Conservation (phyloP, 2,888 invertebrate genomes). For the Ectemnius lituratus region DNA sequence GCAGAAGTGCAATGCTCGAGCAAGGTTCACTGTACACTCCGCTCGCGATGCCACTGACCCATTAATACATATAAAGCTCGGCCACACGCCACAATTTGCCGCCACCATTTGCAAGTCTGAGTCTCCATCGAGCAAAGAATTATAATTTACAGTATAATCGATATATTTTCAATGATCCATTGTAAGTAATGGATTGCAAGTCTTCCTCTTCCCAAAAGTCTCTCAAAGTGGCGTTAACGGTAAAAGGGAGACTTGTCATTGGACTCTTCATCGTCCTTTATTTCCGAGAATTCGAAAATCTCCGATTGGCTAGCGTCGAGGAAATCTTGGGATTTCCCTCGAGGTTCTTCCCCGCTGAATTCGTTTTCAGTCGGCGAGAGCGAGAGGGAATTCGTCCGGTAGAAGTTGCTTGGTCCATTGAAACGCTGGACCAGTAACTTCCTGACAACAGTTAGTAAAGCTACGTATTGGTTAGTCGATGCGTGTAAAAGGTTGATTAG, state of each 20-base stretch:
- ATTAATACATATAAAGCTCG: slow-evolving; percentile 73
- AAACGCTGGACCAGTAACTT: no score
- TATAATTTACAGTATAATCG: slow-evolving; percentile 50
- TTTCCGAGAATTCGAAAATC: no score
- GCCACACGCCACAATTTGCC: slow-evolving; percentile 59
- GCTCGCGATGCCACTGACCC: slow-evolving; percentile 74
- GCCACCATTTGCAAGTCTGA: slow-evolving; percentile 53
- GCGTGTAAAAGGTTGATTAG: no score
- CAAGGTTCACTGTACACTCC: slow-evolving; percentile 65
- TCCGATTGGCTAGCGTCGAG: neutral
- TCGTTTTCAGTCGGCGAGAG: no score
- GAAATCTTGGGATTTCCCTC: neutral
- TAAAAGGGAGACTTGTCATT: slow-evolving; percentile 25
- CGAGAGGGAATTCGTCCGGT: no score
- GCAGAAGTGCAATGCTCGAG: slow-evolving; percentile 72
- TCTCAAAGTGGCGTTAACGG: slow-evolving; percentile 33
- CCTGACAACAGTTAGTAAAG: no score
- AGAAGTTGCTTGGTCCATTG: no score
- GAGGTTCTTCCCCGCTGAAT: neutral
- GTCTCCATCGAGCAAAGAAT: slow-evolving; percentile 25
- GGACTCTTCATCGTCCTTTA: no score
- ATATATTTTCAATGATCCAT: slow-evolving; percentile 10
- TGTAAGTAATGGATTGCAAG: slow-evolving; percentile 24
- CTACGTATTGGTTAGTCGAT: no score
- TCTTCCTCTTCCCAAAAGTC: neutral